Base-by-base conservation (phyloP, 2,888 invertebrate genomes). In the Scaptomyza parva region DNA sequence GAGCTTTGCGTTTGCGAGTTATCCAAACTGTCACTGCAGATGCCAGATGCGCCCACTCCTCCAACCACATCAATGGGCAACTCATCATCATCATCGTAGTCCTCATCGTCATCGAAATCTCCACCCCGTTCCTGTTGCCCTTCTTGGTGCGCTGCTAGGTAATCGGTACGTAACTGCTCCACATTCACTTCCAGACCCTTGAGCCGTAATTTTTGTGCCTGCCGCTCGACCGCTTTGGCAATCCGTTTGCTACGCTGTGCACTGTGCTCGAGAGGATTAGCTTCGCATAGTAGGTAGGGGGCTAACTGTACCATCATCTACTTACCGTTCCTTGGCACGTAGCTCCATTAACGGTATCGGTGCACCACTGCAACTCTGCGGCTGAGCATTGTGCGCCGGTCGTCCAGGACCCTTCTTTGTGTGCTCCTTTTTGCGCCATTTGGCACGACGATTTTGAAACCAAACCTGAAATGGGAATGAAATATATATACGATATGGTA, bases 361-460 rank as follows among this genome's bases (percentile, higher is more conserved):
- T 78, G 98, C 98, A 0, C 98, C 98, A 75, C 97, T 97, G 92
- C 98, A 98, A 61, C 97, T 97, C 91, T 98, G 97, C 0, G 98
- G 98, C 91, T 98, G 98, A 2, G 98, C 97, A 92, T 98, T 99
- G 93, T 98, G 98, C 1, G 98, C 98, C 17, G 98, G 98, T 90
- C 98, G 94, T 0, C 98, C 98, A 0, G 98, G 98, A 2, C 98
- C 98, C 91, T 99, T 99, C 92, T 98, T 97, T 53, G 98, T 98
- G 92, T 99, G 98, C 92, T 99, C 99, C 92, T 97, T 97, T 93
- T 99, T 99, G 59, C 99, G 94, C 98, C 99, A 99, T 91, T 99
- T 99, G 28, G 99, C 99, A 43, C 99, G 94, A 2, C 99, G 94
- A 92, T 99, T 99, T 92, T 99, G 99, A 92, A 99, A 99, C 99